These are phyloP conservation scores for Conus betulinus DNA, from an alignment of 1,140 invertebrate species.

Conservation along the genomic window DNA sequence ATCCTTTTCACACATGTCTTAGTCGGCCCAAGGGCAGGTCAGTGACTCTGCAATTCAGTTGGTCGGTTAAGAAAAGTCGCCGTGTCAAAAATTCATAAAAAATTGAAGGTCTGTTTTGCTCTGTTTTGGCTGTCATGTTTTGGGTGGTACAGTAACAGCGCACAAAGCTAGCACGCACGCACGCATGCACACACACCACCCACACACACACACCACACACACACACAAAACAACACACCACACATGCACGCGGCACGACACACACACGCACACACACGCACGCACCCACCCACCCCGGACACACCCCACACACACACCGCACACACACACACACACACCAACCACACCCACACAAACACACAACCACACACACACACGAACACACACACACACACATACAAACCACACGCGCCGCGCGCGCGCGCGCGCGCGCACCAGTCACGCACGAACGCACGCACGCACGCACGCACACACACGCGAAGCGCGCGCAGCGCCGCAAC, in stretches of 20 bases:
- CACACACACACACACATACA: neutral
- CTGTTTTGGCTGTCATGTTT: too few relatives aligned
- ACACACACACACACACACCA: conserved; percentile 18
- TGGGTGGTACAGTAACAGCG: too few relatives aligned
- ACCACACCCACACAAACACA: conserved; percentile 16
- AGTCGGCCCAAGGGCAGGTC: too few relatives aligned
- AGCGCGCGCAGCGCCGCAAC: too few relatives aligned
- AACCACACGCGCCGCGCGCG: neutral
- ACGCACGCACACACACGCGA: neutral
- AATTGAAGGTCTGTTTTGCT: too few relatives aligned
- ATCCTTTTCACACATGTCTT: too few relatives aligned
- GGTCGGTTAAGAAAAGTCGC: too few relatives aligned
- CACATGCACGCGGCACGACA: neutral
- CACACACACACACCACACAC: neutral
- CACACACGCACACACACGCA: neutral
- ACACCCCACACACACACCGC: neutral
- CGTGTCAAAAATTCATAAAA: too few relatives aligned
- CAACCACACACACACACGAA: neutral
- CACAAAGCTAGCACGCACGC: too few relatives aligned
- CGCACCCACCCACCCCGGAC: neutral
- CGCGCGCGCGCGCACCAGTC: neutral
- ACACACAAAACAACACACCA: conserved; percentile 5
- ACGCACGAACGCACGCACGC: neutral
- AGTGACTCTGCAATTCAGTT: too few relatives aligned
- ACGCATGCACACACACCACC: neutral